phyloP scores from a whole-genome alignment of 2,113 vertebrate genomes.

The Siphamia tubifer region DNA sequence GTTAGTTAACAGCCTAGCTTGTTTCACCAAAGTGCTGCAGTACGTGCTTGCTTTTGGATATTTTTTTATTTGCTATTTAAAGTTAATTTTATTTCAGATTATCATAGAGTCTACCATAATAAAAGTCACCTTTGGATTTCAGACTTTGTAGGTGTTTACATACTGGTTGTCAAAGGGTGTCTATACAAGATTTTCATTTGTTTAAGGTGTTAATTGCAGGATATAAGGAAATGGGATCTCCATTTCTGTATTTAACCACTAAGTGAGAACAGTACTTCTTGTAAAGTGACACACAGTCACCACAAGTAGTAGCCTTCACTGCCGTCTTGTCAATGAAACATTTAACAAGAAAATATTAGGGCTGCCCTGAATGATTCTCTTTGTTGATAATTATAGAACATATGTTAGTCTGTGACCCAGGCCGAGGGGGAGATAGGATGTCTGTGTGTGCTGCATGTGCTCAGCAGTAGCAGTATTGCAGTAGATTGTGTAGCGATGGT shows the following conservation, averaged over 20 bases:
- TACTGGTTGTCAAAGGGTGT: background rate
- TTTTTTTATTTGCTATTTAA: background rate
- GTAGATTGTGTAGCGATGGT: background rate
- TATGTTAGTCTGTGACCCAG: slow-evolving; percentile 35
- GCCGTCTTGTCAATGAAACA: background rate
- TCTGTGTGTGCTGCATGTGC: background rate
- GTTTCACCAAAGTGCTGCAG: background rate
- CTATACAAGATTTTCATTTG: background rate
- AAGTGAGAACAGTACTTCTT: background rate
- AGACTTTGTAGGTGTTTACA: background rate
- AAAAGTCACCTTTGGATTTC: no score
- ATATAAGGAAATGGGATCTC: slow-evolving; percentile 28
- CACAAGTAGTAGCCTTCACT: background rate
- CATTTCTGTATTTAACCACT: background rate
- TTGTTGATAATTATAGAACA: slow-evolving; percentile 54
- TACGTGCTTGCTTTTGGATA: background rate
- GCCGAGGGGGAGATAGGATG: background rate
- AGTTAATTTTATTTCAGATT: background rate
- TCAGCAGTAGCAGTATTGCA: slow-evolving; percentile 1
- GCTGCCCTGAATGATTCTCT: slow-evolving; percentile 50
- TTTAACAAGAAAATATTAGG: slow-evolving; percentile 33
- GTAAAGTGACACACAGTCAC: background rate
- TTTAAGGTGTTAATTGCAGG: slow-evolving; percentile 20
- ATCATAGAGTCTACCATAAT: no score
- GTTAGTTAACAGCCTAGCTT: background rate